phyloP scores from a whole-genome alignment of 2,797 vertebrate species.

The Xiphophorus birchmanni region DNA sequence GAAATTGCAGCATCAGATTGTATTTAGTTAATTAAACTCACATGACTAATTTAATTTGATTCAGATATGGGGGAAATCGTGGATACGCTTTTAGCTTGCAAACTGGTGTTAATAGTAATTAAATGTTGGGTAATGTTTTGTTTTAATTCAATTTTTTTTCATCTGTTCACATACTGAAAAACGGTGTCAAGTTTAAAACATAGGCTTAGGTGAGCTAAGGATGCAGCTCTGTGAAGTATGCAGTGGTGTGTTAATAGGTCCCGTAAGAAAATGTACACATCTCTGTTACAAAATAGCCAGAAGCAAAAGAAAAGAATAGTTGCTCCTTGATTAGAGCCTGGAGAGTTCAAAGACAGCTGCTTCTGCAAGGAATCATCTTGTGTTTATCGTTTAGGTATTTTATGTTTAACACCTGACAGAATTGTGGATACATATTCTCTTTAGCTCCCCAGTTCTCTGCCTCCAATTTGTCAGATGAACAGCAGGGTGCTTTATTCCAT shows the following conservation, averaged over 20 bases:
- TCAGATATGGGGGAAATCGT: conserved; percentile 65
- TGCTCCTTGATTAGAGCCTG: conserved; percentile 83
- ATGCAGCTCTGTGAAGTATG: conserved; percentile 55
- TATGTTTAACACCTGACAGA: conserved; percentile 64
- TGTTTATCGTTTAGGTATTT: conserved; percentile 68
- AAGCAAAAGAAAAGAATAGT: conserved; percentile 80
- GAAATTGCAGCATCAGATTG: conserved; percentile 77
- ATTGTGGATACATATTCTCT: conserved; percentile 61
- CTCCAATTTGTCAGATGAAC: conserved; percentile 69
- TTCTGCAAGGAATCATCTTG: conserved; percentile 54
- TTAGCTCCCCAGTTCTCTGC: conserved; percentile 53
- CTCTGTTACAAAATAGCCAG: conserved; percentile 71
- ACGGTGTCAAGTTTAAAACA: conserved; percentile 42
- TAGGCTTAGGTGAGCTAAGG: conserved; percentile 54
- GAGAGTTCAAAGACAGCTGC: conserved; percentile 71
- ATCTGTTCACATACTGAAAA: background rate
- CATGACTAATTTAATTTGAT: conserved; percentile 79
- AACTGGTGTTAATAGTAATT: conserved; percentile 73
- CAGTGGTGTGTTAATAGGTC: conserved; percentile 74
- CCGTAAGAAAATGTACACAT: conserved; percentile 83
- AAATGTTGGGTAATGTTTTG: conserved; percentile 67
- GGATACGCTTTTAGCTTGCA: conserved; percentile 42
- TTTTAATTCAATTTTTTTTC: conserved; percentile 50
- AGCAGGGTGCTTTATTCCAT: conserved; percentile 66
- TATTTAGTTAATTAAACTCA: conserved; percentile 80